phyloP scores from a whole-genome alignment of 2,113 vertebrate species.

The Gymnogyps californianus region DNA sequence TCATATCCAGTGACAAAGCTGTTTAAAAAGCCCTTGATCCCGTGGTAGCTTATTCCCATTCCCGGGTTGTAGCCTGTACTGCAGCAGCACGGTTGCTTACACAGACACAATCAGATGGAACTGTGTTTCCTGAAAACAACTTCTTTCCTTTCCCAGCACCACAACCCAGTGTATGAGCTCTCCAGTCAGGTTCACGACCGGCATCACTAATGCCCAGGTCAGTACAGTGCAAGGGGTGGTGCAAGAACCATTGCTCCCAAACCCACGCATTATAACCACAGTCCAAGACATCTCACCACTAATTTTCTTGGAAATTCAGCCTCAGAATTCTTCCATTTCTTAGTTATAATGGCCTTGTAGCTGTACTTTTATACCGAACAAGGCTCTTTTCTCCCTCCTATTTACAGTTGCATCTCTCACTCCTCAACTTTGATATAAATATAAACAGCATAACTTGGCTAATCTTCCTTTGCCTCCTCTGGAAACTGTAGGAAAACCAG shows the following conservation, averaged over 20 bases:
- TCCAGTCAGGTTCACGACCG: not conserved
- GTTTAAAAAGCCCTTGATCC: not conserved
- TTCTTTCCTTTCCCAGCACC: not conserved
- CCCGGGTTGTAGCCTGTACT: not conserved
- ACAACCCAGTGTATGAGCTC: not conserved
- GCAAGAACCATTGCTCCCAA: not conserved
- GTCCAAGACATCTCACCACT: not conserved
- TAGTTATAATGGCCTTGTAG: not conserved
- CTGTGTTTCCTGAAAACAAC: not conserved
- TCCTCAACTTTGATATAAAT: not conserved
- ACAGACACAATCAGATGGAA: not conserved
- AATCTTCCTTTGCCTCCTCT: not conserved
- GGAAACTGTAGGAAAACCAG: not conserved
- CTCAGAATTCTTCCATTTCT: not conserved
- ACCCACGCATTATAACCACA: not conserved
- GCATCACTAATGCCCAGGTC: rapidly evolving
- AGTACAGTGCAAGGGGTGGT: not conserved
- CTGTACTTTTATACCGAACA: rapidly evolving
- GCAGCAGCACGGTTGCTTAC: not conserved
- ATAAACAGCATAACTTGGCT: not conserved
- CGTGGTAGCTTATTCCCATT: not conserved
- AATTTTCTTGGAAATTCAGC: not conserved
- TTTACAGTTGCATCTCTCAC: not conserved
- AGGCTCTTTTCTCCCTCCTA: not conserved
- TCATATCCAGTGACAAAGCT: not conserved